A percentile compares a stretch with the other conserved stretches of the same genome.
Evolutionary conservation across 1,140 invertebrate species (phyloP).

Genomic region (Lepidotrigona ventralis): DNA sequence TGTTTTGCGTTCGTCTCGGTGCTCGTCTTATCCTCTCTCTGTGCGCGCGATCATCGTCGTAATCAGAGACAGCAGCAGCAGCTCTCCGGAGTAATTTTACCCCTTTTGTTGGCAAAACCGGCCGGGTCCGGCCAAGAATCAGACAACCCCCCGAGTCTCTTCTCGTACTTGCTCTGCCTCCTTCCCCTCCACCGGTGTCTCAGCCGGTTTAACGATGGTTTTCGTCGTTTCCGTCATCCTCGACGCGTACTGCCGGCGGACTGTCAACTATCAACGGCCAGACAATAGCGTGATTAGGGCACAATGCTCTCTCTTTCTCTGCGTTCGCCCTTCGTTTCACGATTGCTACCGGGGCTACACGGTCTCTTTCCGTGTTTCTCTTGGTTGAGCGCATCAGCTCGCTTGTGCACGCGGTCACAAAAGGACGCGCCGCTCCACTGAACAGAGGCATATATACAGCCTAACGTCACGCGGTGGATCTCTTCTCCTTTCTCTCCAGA

Average conservation of each 20-base stretch:
- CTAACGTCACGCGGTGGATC: background rate
- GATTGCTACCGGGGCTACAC: background rate
- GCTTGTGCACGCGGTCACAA: constrained; percentile 13
- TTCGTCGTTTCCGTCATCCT: constrained; percentile 42
- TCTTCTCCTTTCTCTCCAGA: constrained; percentile 18
- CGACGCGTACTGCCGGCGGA: constrained; percentile 19
- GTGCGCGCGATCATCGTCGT: constrained; percentile 14
- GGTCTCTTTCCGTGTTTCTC: constrained; percentile 11
- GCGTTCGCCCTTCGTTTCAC: constrained; percentile 18
- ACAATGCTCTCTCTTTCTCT: constrained; percentile 53
- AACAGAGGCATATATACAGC: background rate
- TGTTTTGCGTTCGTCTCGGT: background rate
- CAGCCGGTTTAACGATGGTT: constrained; percentile 41
- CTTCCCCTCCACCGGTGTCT: background rate
- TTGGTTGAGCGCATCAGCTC: background rate
- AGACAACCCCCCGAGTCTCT: background rate
- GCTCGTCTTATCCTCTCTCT: background rate
- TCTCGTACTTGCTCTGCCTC: background rate
- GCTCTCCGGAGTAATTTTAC: constrained; percentile 56
- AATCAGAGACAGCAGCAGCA: constrained; percentile 44
- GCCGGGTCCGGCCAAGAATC: constrained; percentile 41
- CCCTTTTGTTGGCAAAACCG: constrained; percentile 56
- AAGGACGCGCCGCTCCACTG: constrained; percentile 10
- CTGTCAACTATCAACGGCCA: constrained; percentile 62
- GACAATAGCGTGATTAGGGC: constrained; percentile 71